Evolutionary conservation across 2,797 vertebrate species (phyloP), one percentile per base, ranked within the genome.

Genomic region (Aplochiton taeniatus): DNA sequence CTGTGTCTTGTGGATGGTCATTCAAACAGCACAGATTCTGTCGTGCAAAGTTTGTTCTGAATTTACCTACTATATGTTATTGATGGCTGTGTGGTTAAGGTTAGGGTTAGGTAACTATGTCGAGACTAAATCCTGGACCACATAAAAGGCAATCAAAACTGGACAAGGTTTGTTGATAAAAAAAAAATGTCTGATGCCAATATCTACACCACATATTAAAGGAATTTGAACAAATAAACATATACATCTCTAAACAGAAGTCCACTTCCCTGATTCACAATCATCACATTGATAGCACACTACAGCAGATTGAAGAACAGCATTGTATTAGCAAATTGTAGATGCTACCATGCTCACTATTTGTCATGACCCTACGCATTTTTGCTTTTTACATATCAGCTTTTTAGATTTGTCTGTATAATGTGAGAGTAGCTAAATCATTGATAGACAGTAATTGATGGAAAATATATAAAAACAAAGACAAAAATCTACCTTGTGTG

Each of bases 321-420:
- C 82, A 79, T 78, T 78, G 66, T 72, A 58, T 64, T 18, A 55
- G 83, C 70, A 83, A 77, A 79, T 72, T 78, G 69, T 70, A 82
- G 75, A 84, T 77, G 77, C 78, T 77, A 85, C 74, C 83, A 85
- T 83, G 85, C 80, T 83, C 76, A 80, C 74, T 77, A 79, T 63
- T 69, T 79, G 66, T 73, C 74, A 80, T 75, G 63, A 77, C 63
- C 70, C n/a, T 74, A 77, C 64, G 65, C n/a, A 65, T 31, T 47
- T 79, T 81, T 70, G 41, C 42, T 69, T 69, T 76, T 83, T 79
- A 73, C 46, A 81, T 46, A 69, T 82, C 73, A 69, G 75, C 77
- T 78, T 78, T 78, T 65, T 43, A 75, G 63, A 78, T 63, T 64
- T 75, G 56, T 66, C 64, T 48, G 69, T 59, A 53, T 74, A 11